Evolutionary conservation across 2,797 vertebrate genomes (phyloP).

Genomic region (Pantherophis vulpinus): DNA sequence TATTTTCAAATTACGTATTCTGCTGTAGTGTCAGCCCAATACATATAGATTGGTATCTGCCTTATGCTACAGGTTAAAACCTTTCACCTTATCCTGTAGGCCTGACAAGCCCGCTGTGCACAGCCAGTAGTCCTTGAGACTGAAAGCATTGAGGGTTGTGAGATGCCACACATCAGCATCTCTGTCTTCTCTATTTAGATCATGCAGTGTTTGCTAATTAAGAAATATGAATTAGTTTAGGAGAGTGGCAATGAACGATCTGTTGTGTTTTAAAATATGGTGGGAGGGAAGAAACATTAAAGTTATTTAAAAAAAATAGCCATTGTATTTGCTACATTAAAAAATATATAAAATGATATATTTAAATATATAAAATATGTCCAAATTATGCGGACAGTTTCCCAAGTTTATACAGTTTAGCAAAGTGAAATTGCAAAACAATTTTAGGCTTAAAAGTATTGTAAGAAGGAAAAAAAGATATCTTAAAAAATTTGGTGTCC

Average conservation of each 20-base stretch:
- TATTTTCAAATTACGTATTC: neutral
- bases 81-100: neutral
- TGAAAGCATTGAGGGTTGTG: slow-evolving; percentile 8
- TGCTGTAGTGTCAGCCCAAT: neutral
- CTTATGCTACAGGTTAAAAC: neutral
- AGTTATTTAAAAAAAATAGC: neutral
- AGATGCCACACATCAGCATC: slow-evolving; percentile 4
- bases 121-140: slow-evolving; percentile 39
- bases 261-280: neutral
- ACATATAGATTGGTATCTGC: neutral
- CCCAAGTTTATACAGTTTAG: neutral
- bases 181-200: neutral
- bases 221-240: neutral
- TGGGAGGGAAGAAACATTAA: neutral
- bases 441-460: neutral
- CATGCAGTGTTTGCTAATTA: neutral
- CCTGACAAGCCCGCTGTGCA: slow-evolving; percentile 40
- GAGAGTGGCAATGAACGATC: neutral
- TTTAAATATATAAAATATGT: too few relatives aligned
- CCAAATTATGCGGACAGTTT: neutral
- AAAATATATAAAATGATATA: neutral
- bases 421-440: neutral
- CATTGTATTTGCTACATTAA: neutral
- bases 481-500: neutral
- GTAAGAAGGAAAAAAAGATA: neutral